phyloP scores from a whole-genome alignment of 2,113 vertebrate genomes.

The Tupaia chinensis region DNA sequence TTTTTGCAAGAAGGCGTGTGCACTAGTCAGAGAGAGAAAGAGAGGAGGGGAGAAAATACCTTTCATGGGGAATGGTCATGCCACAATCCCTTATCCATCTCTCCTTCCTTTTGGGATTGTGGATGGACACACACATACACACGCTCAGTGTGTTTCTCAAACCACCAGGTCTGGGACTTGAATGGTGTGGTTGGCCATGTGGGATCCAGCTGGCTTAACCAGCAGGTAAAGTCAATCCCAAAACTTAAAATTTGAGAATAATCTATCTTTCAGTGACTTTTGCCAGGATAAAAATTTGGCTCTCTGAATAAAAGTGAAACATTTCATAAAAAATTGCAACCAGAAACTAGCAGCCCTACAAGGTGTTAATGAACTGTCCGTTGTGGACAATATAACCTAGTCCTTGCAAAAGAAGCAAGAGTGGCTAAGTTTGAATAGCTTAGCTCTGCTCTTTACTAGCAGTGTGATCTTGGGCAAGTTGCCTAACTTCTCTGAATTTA shows the following conservation, averaged over 20 bases:
- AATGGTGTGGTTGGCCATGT: too few species aligned
- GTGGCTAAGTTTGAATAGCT: neutral
- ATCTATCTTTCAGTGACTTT: constrained; percentile 75
- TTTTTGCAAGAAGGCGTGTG: too few species aligned
- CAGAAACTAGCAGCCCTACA: neutral
- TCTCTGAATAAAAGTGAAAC: neutral
- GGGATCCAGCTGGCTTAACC: too few species aligned
- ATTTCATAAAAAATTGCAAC: neutral
- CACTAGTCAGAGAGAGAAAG: too few species aligned
- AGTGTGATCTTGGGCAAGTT: neutral
- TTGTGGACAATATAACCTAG: neutral
- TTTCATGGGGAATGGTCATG: too few species aligned
- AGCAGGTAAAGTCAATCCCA: neutral
- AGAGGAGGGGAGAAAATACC: too few species aligned
- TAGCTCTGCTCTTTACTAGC: neutral
- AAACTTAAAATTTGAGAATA: constrained; percentile 74
- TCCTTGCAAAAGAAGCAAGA: neutral
- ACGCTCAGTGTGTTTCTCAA: too few species aligned
- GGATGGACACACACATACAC: too few species aligned
- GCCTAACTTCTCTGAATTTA: neutral
- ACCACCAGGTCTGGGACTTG: too few species aligned
- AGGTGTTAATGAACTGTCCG: neutral
- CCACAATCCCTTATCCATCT: too few species aligned
- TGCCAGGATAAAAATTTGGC: constrained; percentile 63
- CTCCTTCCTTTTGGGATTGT: too few species aligned